Conservation (phyloP, 1,140 invertebrate species). For the Ylistrum balloti region DNA sequence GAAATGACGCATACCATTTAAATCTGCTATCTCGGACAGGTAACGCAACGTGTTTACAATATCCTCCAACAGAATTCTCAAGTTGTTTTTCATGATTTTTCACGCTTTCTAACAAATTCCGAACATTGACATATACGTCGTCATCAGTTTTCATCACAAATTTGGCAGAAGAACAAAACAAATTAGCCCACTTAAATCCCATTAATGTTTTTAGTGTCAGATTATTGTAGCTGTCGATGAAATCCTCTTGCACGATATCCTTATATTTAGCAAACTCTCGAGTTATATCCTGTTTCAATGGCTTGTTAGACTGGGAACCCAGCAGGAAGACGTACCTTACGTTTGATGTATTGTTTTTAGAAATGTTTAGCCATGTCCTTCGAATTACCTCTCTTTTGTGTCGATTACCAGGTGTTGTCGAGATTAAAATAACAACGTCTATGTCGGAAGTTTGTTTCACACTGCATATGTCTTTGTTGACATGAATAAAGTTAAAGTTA, state of each 20-base stretch:
- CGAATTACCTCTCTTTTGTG: constrained; percentile 45
- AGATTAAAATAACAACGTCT: constrained; percentile 50
- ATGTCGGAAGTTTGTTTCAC: not conserved
- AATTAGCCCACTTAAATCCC: constrained; percentile 89
- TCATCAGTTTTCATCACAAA: constrained; percentile 83
- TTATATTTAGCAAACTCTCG: constrained; percentile 85
- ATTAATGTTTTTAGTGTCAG: constrained; percentile 93
- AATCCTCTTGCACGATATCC: constrained; percentile 90
- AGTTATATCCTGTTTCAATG: not conserved
- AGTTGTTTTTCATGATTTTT: not conserved
- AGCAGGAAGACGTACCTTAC: constrained; percentile 56
- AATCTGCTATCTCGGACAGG: constrained; percentile 74
- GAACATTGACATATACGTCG: constrained; percentile 82
- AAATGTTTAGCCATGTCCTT: constrained; percentile 52
- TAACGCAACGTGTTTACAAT: constrained; percentile 46
- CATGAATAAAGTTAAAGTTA: not conserved
- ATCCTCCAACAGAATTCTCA: not conserved
- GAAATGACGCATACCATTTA: constrained; percentile 80
- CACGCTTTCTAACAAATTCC: constrained; percentile 52
- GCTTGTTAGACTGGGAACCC: constrained; percentile 2
- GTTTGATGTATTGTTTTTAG: constrained; percentile 37
- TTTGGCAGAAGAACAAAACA: constrained; percentile 85
- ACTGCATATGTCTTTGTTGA: not conserved
- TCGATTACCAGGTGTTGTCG: not conserved
- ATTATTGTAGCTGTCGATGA: constrained; percentile 90